phyloP scores from a whole-genome alignment of 1,140 invertebrate species.

The Agrypnia vestita region DNA sequence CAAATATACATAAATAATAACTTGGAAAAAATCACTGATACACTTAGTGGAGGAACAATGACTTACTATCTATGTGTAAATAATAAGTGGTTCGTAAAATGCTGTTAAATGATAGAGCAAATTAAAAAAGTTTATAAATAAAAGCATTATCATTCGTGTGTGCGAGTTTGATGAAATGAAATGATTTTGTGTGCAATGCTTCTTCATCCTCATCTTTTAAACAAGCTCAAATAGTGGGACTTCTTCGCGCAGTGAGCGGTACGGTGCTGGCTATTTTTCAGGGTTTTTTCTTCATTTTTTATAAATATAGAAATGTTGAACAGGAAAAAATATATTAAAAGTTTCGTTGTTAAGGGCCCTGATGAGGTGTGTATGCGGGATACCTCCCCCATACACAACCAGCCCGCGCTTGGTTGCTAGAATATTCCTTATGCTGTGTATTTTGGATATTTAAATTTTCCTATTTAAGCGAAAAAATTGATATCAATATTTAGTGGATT shows the following conservation, averaged over 20 bases:
- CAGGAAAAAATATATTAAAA: too few relatives aligned
- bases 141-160: conserved; percentile 38
- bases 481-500: conserved; percentile 11
- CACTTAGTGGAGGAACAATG: conserved; percentile 52
- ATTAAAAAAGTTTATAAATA: conserved; percentile 36
- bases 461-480: conserved; percentile 5
- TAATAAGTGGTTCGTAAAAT: conserved; percentile 54
- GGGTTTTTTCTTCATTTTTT: too few relatives aligned
- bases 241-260: too few relatives aligned
- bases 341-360: too few relatives aligned
- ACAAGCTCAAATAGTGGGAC: too few relatives aligned
- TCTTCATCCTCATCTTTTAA: neutral
- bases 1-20: conserved; percentile 58
- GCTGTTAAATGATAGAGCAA: conserved; percentile 44
- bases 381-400: too few relatives aligned
- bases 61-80: conserved; percentile 52
- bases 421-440: too few relatives aligned
- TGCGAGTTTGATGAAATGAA: conserved; percentile 9
- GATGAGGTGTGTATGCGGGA: too few relatives aligned
- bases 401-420: too few relatives aligned
- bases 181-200: conserved; percentile 1
- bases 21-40: conserved; percentile 57
- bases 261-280: too few relatives aligned
- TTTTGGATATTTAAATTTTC: too few relatives aligned
- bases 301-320: too few relatives aligned